Evolutionary conservation across 2,888 invertebrate genomes (phyloP), one percentile per base, ranked within the genome.

Genomic region (Drosophila nigritarsus): DNA sequence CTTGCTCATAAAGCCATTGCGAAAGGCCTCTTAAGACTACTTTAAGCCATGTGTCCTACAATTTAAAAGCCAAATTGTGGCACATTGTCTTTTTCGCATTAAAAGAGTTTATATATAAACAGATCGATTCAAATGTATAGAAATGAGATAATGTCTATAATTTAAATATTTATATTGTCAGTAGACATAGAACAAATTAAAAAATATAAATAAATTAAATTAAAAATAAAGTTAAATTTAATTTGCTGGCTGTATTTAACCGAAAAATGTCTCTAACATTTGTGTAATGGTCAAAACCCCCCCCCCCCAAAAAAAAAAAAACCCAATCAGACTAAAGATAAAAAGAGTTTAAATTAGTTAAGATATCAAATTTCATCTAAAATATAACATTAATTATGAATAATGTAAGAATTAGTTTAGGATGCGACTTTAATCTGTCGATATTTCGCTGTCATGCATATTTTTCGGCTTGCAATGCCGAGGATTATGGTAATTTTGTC

Each of bases 1-100:
- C 80, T 56, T 55, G 64, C 67, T 58, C 78, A 76, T 70, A 78
- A 75, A 75, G 80, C 80, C 59, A 70, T 65, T 65, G 61, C 32
- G 51, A 69, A 75, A 60, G 42, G 69, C 50, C 61, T 62, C 70
- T 70, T 65, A 65, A 65, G 59, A 40, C 55, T 27, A 69, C 77
- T 79, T 79, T 56, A 70, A 75, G 80, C 65, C 63, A 60, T 63
- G 55, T 55, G 29, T 55, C 27, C 20, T 24, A 48, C 40, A 64
- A 65, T 69, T 77, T 75, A 56, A 63, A 59, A 51, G 50, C 50
- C 30, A 71, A 50, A 58, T 40, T 67, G 38, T 24, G 78, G 29
- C 61, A 65, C 40, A 58, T 75, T 73, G 53, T 13, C 24, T 15
- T 1, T 8, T 15, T 8, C 13, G 20, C 45, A 24, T 4, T 15